Base-by-base conservation (phyloP, 2,888 invertebrate species). In the Pachycephus smyrnensis region DNA sequence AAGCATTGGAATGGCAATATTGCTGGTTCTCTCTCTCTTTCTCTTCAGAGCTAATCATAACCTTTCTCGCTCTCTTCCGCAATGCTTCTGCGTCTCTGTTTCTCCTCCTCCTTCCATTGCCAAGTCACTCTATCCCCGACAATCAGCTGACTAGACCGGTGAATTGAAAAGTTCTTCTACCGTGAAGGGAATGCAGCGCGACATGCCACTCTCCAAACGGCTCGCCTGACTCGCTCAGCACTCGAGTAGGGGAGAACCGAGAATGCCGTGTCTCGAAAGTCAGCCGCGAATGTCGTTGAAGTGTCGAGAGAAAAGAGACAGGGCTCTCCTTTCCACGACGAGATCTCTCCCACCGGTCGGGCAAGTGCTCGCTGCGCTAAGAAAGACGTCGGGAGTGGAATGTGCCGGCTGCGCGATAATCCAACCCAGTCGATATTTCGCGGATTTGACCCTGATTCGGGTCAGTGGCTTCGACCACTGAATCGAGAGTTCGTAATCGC, bases 141-240 rank as follows among this genome's bases (percentile, higher is more conserved):
- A 15, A 71, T 71, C 71, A 71, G 71, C 71, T 71, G 71, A 71
- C 71, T 71, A 32, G 32, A 71, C 71, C 71, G 71, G 71, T 71
- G 31, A 31, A 71, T 71, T 15, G 71, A 31, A 71, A 71, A 71
- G 71, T 15, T 71, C 71, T 15, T 71, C 71, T 32, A 32, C 71
- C 71, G 71, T 9, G 71, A 32, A 32, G 31, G 71, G 71, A 71
- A 71, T 71, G 71, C 71, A 32, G 71, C 71, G 12, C 71, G 71
- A 31, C 31, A 30, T 55, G 40, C 23, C 40, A 55, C 40, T 55
- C 40, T 55, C 40, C 6, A 15, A 55, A 6, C 23, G 40, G 23
- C 40, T 55, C 23, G 23, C 6, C 40, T 23, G 40, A 23, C 40
- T 23, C 0, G 40, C 6, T 40, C 40, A 1, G 40, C 6, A 40